Evolutionary conservation across 2,888 invertebrate genomes (phyloP).

Genomic region (Polydesmus complanatus): DNA sequence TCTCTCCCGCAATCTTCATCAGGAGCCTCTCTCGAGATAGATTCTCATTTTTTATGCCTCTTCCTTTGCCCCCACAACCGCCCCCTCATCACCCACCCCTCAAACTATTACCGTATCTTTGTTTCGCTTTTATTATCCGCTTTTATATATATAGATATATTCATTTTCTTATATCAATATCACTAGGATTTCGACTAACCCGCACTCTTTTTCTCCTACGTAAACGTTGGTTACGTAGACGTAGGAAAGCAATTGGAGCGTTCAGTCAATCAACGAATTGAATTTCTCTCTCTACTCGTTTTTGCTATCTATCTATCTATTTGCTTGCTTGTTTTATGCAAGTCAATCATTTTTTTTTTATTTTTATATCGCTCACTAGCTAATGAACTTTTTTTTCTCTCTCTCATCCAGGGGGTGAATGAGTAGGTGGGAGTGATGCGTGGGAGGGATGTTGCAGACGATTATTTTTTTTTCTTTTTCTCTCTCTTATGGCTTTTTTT

Average conservation of each 20-base stretch:
- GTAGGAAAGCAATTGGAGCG: not conserved
- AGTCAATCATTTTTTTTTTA: not conserved
- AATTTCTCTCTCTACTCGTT: not conserved
- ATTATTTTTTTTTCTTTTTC: not conserved
- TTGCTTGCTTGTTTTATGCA: not conserved
- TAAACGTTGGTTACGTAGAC: no score
- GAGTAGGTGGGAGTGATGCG: no score
- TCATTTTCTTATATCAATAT: not conserved
- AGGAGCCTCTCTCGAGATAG: not conserved
- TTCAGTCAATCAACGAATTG: conserved; percentile 3
- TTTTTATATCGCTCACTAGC: not conserved
- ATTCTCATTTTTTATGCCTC: not conserved
- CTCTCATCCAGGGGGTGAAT: not conserved
- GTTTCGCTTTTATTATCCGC: not conserved
- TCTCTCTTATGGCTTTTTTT: not conserved
- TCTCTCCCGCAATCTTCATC: not conserved
- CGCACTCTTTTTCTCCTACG: no score
- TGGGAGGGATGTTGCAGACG: not conserved
- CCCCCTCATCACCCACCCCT: not conserved
- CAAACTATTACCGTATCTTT: not conserved
- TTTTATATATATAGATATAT: no score
- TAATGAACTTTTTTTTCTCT: not conserved
- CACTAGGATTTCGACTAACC: no score
- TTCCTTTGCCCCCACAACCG: not conserved
- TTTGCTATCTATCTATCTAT: not conserved